A percentile compares a stretch with the other conserved stretches of the same genome.
phyloP scores from a whole-genome alignment of 2,888 invertebrate genomes.

The Euplagia quadripunctaria region DNA sequence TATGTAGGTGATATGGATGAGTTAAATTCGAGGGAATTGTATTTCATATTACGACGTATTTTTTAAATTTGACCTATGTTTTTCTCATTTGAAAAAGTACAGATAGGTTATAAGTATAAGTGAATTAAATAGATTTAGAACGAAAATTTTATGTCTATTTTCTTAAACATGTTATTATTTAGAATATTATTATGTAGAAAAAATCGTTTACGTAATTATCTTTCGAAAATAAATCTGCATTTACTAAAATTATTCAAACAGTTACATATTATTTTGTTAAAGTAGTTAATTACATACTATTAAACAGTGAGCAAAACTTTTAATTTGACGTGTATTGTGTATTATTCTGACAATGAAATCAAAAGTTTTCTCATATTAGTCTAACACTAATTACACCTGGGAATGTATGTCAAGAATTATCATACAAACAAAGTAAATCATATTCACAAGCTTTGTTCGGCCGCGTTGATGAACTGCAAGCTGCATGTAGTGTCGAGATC shows the following conservation, averaged over 20 bases:
- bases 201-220: no score
- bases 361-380: conserved; percentile 43
- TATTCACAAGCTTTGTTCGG: conserved; percentile 47
- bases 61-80: not conserved
- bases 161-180: not conserved
- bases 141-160: not conserved
- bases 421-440: conserved; percentile 35
- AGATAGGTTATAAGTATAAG: no score
- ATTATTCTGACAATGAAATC: conserved; percentile 26
- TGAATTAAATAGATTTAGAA: not conserved
- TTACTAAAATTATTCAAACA: not conserved
- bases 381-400: conserved; percentile 53
- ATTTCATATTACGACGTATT: not conserved
- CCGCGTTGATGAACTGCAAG: not conserved
- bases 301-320: not conserved
- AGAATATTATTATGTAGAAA: not conserved
- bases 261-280: no score
- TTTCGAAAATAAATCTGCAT: no score
- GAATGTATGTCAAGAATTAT: conserved; percentile 50
- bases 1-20: conserved; percentile 23
- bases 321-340: conserved; percentile 4
- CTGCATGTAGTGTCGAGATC: not conserved
- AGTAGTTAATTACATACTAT: not conserved
- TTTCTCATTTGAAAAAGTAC: no score
- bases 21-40: conserved; percentile 9